Conservation (phyloP, 2,888 invertebrate genomes). For the Tetranychus piercei region DNA sequence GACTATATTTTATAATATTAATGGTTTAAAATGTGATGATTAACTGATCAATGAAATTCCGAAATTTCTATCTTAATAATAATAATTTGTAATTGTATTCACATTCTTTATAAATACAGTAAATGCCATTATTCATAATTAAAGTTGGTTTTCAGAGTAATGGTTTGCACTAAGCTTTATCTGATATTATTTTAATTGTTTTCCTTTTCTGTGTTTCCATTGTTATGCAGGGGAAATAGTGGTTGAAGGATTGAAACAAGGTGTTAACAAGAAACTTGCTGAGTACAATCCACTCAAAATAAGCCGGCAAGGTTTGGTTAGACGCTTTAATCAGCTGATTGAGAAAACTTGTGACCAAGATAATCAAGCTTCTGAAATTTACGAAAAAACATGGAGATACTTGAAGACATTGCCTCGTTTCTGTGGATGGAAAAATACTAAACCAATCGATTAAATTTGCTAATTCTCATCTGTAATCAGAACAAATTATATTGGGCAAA, state of each 20-base stretch:
- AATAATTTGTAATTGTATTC: background rate
- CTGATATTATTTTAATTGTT: too few relatives aligned
- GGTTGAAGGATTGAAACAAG: constrained; percentile 10
- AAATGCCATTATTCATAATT: too few relatives aligned
- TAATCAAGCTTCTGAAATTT: background rate
- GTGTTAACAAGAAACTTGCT: background rate
- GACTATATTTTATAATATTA: too few relatives aligned
- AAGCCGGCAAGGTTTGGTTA: background rate
- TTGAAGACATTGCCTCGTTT: background rate
- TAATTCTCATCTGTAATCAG: too few relatives aligned
- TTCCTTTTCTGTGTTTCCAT: background rate
- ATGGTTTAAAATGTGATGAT: too few relatives aligned
- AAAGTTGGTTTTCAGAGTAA: too few relatives aligned
- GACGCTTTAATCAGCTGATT: background rate
- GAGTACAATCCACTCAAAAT: background rate
- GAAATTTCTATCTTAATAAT: background rate
- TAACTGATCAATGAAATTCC: background rate
- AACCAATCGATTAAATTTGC: too few relatives aligned
- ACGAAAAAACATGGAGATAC: background rate
- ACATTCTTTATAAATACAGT: too few relatives aligned
- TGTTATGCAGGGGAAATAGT: background rate
- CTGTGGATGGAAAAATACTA: background rate
- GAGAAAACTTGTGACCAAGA: background rate
- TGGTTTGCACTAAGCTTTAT: too few relatives aligned
- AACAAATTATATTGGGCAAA: too few relatives aligned